These are phyloP conservation scores for Tetragonula carbonaria DNA, from an alignment of 2,888 invertebrate genomes.

Conservation along the genomic window DNA sequence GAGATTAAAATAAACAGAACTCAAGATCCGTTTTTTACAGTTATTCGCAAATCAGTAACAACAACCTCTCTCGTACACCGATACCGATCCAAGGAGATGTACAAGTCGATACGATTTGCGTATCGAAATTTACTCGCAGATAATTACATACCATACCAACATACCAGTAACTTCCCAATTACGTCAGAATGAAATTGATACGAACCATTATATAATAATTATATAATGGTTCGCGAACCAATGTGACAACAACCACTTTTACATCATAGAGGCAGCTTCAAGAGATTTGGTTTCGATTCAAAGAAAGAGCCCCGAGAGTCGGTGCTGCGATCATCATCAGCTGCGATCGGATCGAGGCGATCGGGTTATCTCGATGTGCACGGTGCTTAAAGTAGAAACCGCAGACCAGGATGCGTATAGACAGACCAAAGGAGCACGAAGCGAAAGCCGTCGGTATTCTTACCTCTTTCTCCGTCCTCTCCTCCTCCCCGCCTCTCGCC, in stretches of 20 bases:
- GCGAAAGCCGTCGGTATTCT: slow-evolving; percentile 70
- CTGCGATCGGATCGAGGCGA: slow-evolving; percentile 10
- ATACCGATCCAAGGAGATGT: background rate
- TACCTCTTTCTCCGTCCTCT: slow-evolving; percentile 42
- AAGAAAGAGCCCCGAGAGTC: background rate
- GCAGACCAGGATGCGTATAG: slow-evolving; percentile 68
- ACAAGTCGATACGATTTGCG: background rate
- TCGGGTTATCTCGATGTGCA: slow-evolving; percentile 59
- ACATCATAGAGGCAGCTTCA: too few species aligned
- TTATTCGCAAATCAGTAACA: too few species aligned
- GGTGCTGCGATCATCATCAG: slow-evolving; percentile 19
- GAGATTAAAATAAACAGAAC: too few species aligned
- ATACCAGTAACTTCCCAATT: background rate
- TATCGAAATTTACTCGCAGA: background rate
- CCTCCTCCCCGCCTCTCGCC: slow-evolving; percentile 14
- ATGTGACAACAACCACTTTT: background rate
- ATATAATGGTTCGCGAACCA: background rate
- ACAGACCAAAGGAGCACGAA: slow-evolving; percentile 69
- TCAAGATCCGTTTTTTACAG: too few species aligned
- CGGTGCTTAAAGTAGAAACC: slow-evolving; percentile 69
- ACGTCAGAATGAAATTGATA: background rate
- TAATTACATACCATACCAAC: background rate
- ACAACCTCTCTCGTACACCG: too few species aligned
- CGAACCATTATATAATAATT: background rate
- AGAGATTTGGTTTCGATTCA: background rate